Base-by-base conservation (phyloP, 2,113 vertebrate genomes). In the Corapipo altera region DNA sequence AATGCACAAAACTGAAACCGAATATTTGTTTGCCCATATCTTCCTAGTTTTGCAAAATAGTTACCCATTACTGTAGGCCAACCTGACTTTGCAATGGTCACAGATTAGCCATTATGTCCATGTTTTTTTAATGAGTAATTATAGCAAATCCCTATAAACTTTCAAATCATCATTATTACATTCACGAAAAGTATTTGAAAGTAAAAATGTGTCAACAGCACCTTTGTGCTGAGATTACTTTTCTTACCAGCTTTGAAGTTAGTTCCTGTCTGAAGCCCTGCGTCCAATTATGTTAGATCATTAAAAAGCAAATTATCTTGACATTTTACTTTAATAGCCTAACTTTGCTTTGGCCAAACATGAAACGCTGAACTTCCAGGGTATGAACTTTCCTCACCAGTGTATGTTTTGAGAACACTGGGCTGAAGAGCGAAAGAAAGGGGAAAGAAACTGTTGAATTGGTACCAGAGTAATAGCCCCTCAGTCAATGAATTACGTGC, bases 291-390 rank as follows among this genome's bases (percentile, higher is more conserved):
- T 59, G 58, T 86, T 46, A 95, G 26, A 30, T 84, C 46, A 49
- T 70, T 91, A 59, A 85, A 85, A 87, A 94, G 24, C 44, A 82
- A 94, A 76, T 14, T 12, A 61, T 65, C 59, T 78, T 92, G 66
- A 92, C 80, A 8, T 94, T 96, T 96, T 79, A 69, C 90, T 91
- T 79, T 86, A 88, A 90, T 71, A 81, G 26, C 41, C 66, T 85
- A 52, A 33, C 73, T 96, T 92, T 72, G 78, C 41, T 79, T 87
- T 92, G 58, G 75, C 88, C 32, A 88, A 82, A 78, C 33, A 94
- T 84, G 73, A 83, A 93, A 88, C 3, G 0, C 33, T 84, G 55
- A 91, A 90, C 33, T 92, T 93, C 41, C 79, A 90, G 52, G 48
- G 35, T 84, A 66, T 87, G 82, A 94, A 87, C 54, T 79, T 85